Evolutionary conservation across 2,888 invertebrate species (phyloP), one percentile per base, ranked within the genome.

Genomic region (Dolichopus griseipennis): DNA sequence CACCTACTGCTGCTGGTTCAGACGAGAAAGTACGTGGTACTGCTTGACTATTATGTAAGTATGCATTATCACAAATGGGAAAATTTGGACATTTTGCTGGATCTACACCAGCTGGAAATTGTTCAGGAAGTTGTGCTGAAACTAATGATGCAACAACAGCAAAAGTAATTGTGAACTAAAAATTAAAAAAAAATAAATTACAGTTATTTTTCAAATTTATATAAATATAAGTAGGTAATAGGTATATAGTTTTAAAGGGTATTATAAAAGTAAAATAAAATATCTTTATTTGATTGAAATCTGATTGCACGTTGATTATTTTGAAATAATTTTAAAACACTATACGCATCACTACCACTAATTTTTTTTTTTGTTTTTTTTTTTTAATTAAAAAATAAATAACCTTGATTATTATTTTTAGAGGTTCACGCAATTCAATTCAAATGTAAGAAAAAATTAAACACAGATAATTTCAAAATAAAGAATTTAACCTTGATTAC

Each of bases 41-140:
- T 63, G 78, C 72, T 61, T 78, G 78, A 61, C 77, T 78, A 73
- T 75, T 79, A 72, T 82, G 81, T 72, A 83, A 74, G 34, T 80
- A 76, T 20, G 78, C 79, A 74, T 83, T 83, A 78, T 83, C 83
- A 77, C 84, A 84, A 77, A 81, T 79, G 72, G 84, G 84, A 72
- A 83, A 84, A 73, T 78, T 78, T 72, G 84, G 84, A 72, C 84
- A 84, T 34, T 76, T 72, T 73, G 78, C 73, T 9, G 84, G 84
- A 77, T 83, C 81, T 20, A 84, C 80, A 65, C 83, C 83, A 72
- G 83, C 83, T 68, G 83, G 83, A 75, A 79, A 83, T 68, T 81
- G 80, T 7, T 82, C 82, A 69, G 66, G 78, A 72, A 79, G 79
- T 72, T 81, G 82, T 9, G 81, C 80, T 69, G 79, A 78, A 66